Base-by-base conservation (phyloP, 2,888 invertebrate genomes). In the Dioctria linearis region DNA sequence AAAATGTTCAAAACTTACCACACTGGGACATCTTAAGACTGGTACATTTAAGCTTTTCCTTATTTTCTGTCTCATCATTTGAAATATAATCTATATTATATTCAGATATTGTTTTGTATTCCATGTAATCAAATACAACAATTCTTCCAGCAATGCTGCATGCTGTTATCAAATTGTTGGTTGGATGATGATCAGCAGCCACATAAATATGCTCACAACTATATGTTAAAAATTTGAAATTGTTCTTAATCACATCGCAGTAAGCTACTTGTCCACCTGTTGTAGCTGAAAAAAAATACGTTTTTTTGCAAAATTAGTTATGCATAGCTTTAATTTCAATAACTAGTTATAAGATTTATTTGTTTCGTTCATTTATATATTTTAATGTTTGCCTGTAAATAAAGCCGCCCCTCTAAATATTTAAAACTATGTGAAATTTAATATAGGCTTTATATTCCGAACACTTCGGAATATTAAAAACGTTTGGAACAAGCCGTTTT, bases 171-270 rank as follows among this genome's bases (percentile, higher is more conserved):
- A 83, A 86, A 88, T 87, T 92, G 91, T 90, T 90, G 83, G 91
- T 90, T 3, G 91, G 90, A 82, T 92, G 91, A 9, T 90, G 88
- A 25, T 90, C 87, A 5, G 92, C 84, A 0, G 90, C 85, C 5
- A 89, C 85, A 3, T 90, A 89, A 25, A 85, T 82, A 37, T 90
- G 87, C 54, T 87, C 88, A 63, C 87, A 89, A 80, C 86, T 87
- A 80, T 90, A 87, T 83, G 91, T 83, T 43, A 92, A 85, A 0
- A 87, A 88, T 3, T 85, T 83, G n/a, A 88, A 85, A 80, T 87
- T 90, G 83, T 91, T 90, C 2, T 90, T 88, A 0, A 90, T 84
- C 82, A 90, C 91, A 83, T 92, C 90, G 9, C 91, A 89, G 75
- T 90, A 90, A 9, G 88, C 89, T 0, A 92, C 87, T 54, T 91